Evolutionary conservation across 2,888 invertebrate genomes (phyloP).

Genomic region (Tupiocoris notatus): DNA sequence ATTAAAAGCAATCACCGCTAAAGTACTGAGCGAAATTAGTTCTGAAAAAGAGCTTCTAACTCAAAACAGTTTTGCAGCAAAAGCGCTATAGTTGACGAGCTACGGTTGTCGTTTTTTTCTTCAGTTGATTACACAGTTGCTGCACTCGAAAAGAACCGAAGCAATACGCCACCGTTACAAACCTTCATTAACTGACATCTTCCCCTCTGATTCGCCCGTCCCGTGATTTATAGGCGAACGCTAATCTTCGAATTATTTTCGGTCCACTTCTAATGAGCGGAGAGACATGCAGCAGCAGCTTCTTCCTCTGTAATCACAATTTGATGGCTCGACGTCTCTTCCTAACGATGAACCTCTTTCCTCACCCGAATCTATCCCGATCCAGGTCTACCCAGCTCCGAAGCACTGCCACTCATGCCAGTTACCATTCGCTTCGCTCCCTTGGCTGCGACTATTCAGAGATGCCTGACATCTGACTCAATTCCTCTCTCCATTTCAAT

Average conservation of each 20-base stretch:
- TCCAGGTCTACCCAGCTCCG: neutral
- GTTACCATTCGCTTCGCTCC: neutral
- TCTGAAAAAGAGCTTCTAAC: too few relatives aligned
- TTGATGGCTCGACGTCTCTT: constrained; percentile 14
- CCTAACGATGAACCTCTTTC: constrained; percentile 4
- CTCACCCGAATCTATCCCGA: too few relatives aligned
- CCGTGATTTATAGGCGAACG: constrained; percentile 16
- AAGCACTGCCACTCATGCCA: neutral
- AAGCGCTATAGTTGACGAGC: too few relatives aligned
- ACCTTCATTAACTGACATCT: too few relatives aligned
- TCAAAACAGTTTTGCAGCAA: too few relatives aligned
- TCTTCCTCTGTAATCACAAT: constrained; percentile 18
- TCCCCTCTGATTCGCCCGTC: constrained; percentile 1
- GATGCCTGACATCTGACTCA: neutral
- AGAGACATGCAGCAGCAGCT: constrained; percentile 12
- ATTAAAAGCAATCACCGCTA: too few relatives aligned
- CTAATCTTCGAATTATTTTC: constrained; percentile 23
- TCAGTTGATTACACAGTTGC: too few relatives aligned
- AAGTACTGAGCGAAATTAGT: too few relatives aligned
- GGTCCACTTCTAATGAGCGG: constrained; percentile 31
- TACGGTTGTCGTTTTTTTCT: too few relatives aligned
- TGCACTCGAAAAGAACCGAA: too few relatives aligned
- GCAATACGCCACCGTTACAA: too few relatives aligned
- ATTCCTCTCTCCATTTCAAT: neutral
- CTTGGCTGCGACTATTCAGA: too few relatives aligned